A percentile compares a stretch with the other conserved stretches of the same genome.
Evolutionary conservation across 2,797 vertebrate species (phyloP).

Genomic region (Epinephelus coioides): DNA sequence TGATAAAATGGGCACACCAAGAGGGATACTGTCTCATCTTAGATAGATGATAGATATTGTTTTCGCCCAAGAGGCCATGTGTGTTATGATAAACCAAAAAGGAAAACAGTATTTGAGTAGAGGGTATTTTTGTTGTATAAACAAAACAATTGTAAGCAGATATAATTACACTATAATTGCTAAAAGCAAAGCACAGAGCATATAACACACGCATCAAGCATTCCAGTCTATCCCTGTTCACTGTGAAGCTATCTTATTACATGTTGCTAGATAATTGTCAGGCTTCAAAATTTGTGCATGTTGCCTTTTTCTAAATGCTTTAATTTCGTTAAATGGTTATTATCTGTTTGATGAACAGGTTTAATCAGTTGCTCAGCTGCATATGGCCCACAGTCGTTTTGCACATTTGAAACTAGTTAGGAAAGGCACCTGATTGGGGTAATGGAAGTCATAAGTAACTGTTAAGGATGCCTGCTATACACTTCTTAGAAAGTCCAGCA

Average conservation of each 20-base stretch:
- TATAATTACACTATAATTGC: conserved; percentile 34
- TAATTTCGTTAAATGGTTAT: conserved; percentile 48
- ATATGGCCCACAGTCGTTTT: conserved; percentile 29
- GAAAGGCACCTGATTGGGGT: conserved; percentile 43
- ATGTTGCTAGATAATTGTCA: conserved; percentile 18
- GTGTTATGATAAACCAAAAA: conserved; percentile 3
- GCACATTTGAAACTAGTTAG: conserved; percentile 43
- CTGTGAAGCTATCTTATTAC: conserved; percentile 1
- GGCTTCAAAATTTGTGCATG: neutral
- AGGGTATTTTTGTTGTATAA: neutral
- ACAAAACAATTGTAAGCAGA: conserved; percentile 11
- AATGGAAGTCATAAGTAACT: conserved; percentile 40
- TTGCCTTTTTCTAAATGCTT: conserved; percentile 37
- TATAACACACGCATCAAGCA: conserved; percentile 2
- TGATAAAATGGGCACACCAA: conserved; percentile 14
- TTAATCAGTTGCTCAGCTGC: conserved; percentile 71
- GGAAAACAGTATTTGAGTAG: conserved; percentile 7
- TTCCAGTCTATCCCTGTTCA: neutral
- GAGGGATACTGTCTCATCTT: conserved; percentile 5
- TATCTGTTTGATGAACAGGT: conserved; percentile 61
- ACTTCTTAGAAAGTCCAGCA: conserved; percentile 27
- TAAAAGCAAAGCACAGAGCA: neutral
- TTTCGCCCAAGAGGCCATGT: neutral
- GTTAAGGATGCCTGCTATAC: conserved; percentile 24
- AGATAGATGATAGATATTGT: neutral